phyloP scores from a whole-genome alignment of 2,888 invertebrate genomes.

The Troides aeacus region DNA sequence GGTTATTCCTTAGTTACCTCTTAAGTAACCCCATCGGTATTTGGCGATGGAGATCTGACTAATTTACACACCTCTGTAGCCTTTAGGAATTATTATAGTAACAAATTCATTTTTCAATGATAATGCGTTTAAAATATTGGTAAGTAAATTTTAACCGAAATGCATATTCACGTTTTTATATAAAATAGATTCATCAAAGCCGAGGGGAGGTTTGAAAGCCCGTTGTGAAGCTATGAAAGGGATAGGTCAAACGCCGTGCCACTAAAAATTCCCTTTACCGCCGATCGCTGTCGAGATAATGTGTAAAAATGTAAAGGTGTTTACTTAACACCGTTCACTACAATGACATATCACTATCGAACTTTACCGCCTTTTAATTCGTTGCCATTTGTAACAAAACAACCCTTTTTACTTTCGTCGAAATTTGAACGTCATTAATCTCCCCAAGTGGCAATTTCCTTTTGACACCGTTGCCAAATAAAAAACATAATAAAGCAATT shows the following conservation, averaged over 20 bases:
- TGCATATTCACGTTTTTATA: constrained; percentile 14
- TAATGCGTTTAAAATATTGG: background rate
- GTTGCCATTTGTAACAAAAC: constrained; percentile 6
- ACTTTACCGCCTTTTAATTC: constrained; percentile 15
- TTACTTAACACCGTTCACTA: constrained; percentile 25
- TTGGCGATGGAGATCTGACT: too few relatives aligned
- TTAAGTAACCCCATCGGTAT: too few relatives aligned
- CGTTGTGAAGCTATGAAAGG: constrained; percentile 32
- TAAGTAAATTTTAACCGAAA: background rate
- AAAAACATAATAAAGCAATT: constrained; percentile 11
- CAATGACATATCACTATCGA: constrained; percentile 17
- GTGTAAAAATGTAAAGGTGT: constrained; percentile 37
- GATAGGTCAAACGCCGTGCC: constrained; percentile 39
- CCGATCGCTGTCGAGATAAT: constrained; percentile 42
- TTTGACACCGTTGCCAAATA: constrained; percentile 16
- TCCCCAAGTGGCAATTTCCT: constrained; percentile 23
- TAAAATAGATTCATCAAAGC: constrained; percentile 27
- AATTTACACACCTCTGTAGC: too few relatives aligned
- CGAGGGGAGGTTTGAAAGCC: constrained; percentile 14
- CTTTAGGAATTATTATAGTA: too few relatives aligned
- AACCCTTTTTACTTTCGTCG: constrained; percentile 3
- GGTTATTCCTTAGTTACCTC: too few relatives aligned
- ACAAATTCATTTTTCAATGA: too few relatives aligned
- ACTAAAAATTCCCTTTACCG: constrained; percentile 43
- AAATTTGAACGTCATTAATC: constrained; percentile 17